Percentiles rank a stretch among this genome's conserved stretches.
Evolutionary conservation across 2,888 invertebrate species (phyloP).

Genomic region (Girardia tigrina): DNA sequence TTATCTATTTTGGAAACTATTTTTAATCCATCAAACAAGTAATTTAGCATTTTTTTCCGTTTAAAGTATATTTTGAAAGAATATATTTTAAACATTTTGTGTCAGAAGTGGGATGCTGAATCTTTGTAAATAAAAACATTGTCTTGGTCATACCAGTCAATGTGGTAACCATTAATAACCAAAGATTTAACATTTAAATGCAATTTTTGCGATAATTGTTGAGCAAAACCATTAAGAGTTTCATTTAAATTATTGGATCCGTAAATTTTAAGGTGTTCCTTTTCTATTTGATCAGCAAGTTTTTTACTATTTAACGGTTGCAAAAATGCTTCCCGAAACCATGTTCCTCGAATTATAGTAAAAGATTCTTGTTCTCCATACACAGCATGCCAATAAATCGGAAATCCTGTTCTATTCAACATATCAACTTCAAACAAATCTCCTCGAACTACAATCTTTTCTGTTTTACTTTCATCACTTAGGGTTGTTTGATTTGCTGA

Average conservation of each 20-base stretch:
- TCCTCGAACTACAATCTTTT: slow-evolving; percentile 53
- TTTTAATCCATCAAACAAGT: too few species aligned
- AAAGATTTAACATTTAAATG: slow-evolving; percentile 54
- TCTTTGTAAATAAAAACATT: slow-evolving; percentile 57
- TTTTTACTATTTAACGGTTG: slow-evolving; percentile 56
- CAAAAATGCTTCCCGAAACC: slow-evolving; percentile 59
- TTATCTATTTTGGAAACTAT: too few species aligned
- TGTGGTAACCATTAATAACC: slow-evolving; percentile 57
- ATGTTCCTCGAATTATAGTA: slow-evolving; percentile 57
- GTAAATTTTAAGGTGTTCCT: slow-evolving; percentile 56
- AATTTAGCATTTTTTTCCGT: too few species aligned
- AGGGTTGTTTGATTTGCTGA: slow-evolving; percentile 39
- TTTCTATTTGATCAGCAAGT: slow-evolving; percentile 56
- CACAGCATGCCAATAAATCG: slow-evolving; percentile 56
- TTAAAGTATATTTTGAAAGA: too few species aligned
- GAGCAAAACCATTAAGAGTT: not conserved
- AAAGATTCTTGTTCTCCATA: slow-evolving; percentile 34
- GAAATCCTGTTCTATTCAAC: slow-evolving; percentile 54
- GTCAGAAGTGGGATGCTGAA: slow-evolving; percentile 56
- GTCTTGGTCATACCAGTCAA: slow-evolving; percentile 57
- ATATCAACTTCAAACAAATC: slow-evolving; percentile 59
- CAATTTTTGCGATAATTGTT: not conserved
- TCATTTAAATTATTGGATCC: slow-evolving; percentile 40
- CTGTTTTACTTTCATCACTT: slow-evolving; percentile 20
- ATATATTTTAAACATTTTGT: too few species aligned